Evolutionary conservation across 2,888 invertebrate species (phyloP), one percentile per base, ranked within the genome.

Genomic region (Lydus trimaculatus): DNA sequence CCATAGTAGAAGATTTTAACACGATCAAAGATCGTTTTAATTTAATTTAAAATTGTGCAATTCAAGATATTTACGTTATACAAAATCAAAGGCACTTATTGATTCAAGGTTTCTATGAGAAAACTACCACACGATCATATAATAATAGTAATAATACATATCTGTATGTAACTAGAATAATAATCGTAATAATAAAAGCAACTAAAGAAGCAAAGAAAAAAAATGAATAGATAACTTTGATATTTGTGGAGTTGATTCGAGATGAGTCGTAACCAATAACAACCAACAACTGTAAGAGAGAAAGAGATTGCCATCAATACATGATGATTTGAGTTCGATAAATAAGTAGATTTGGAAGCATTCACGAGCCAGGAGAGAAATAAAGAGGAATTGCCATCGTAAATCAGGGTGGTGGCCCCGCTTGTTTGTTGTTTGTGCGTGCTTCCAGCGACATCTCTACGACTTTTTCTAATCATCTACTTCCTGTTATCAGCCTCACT

Each of bases 301-400:
- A 43, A 43, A 31, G 60, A 61, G 58, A 67, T 67, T 36, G 66
- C 60, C 69, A 64, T 64, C 69, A 69, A 69, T 69, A 69, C 64
- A 36, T 64, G 70, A 78, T 76, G 80, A 81, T 82, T 78, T 78
- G 72, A 78, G 79, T 79, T 81, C 82, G 82, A 84, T 84, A 83
- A 84, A 83, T 82, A 82, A 83, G 80, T 80, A 79, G 78, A 83
- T 81, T 76, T 80, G 80, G 76, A 76, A 71, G 69, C 66, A 69
- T 74, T 73, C 72, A 74, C 75, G 81, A 81, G 82, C 80, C 81
- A 78, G 80, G 84, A 85, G 84, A 84, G 84, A 85, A 84, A 85
- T 85, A 85, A 85, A 85, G 84, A 85, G 80, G 84, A 84, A 85
- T 85, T 85, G 84, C 81, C 79, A 79, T 83, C 82, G 85, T 85